A percentile compares a stretch with the other conserved stretches of the same genome.
Conservation (phyloP, 2,797 vertebrate genomes). For the Denticeps clupeoides region DNA sequence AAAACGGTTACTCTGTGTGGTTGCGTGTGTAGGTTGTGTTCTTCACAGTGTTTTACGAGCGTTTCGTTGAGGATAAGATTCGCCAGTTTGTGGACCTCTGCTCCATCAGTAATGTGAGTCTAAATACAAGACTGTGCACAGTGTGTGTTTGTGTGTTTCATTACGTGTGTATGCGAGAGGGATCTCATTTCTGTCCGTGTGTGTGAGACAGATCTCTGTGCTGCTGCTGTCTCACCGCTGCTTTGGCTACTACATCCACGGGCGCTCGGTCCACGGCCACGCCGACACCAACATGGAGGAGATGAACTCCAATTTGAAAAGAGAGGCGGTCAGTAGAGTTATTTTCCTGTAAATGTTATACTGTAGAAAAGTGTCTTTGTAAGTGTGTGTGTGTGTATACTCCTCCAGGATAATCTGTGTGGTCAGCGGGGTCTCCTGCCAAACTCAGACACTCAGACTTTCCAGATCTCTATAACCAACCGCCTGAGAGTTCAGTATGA, state of each 20-base stretch:
- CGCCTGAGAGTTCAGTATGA: conserved; percentile 77
- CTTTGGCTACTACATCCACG: conserved; percentile 95
- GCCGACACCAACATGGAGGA: conserved; percentile 97
- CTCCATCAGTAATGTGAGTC: conserved; percentile 94
- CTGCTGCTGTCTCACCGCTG: conserved; percentile 81
- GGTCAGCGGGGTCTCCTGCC: conserved; percentile 87
- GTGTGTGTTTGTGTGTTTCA: background rate
- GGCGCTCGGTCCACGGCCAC: conserved; percentile 94
- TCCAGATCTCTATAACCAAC: conserved; percentile 79
- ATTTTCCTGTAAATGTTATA: background rate
- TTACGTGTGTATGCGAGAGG: background rate
- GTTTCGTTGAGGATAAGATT: conserved; percentile 92
- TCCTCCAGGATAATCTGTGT: conserved; percentile 77
- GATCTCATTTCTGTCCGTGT: background rate
- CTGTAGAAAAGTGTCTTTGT: no score
- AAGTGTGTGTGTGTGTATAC: background rate
- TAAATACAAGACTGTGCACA: background rate
- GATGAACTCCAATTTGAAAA: conserved; percentile 88
- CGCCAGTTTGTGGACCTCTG: conserved; percentile 92
- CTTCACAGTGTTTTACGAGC: conserved; percentile 82
- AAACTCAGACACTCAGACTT: conserved; percentile 87
- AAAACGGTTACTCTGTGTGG: no score
- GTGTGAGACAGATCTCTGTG: conserved; percentile 72
- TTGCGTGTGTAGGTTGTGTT: conserved; percentile 75
- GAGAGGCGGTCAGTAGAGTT: conserved; percentile 71